Evolutionary conservation across 1,140 invertebrate species (phyloP).

Genomic region (Bombus waltoni): DNA sequence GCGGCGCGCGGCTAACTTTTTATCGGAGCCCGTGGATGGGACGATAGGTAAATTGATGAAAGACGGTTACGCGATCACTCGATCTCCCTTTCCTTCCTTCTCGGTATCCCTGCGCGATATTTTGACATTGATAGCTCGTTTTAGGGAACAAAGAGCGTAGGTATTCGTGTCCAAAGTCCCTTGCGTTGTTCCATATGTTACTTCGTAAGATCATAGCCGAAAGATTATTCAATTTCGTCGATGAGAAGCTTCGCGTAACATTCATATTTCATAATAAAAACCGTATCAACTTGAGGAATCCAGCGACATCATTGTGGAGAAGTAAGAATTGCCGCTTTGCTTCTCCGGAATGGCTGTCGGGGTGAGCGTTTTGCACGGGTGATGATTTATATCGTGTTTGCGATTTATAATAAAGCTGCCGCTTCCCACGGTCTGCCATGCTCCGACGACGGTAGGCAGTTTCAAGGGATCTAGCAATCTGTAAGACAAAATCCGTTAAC

Average conservation of each 20-base stretch:
- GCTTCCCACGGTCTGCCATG: constrained; percentile 52
- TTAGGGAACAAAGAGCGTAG: background rate
- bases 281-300: background rate
- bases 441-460: constrained; percentile 33
- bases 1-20: constrained; percentile 20
- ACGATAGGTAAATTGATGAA: constrained; percentile 43
- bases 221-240: background rate
- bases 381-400: constrained; percentile 53
- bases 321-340: background rate
- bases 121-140: constrained; percentile 29
- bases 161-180: background rate
- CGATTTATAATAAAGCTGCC: constrained; percentile 61
- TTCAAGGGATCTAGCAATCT: constrained; percentile 76
- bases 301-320: background rate
- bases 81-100: background rate
- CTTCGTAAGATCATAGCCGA: background rate
- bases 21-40: constrained; percentile 22
- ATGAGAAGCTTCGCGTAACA: background rate
- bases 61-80: constrained; percentile 20
- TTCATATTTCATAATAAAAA: background rate
- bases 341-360: background rate
- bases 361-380: background rate
- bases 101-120: constrained; percentile 3
- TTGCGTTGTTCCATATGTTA: background rate
- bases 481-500: constrained; percentile 81